These are phyloP conservation scores for Rhogogaster chlorosoma DNA, from an alignment of 2,888 invertebrate species.

Conservation along the genomic window DNA sequence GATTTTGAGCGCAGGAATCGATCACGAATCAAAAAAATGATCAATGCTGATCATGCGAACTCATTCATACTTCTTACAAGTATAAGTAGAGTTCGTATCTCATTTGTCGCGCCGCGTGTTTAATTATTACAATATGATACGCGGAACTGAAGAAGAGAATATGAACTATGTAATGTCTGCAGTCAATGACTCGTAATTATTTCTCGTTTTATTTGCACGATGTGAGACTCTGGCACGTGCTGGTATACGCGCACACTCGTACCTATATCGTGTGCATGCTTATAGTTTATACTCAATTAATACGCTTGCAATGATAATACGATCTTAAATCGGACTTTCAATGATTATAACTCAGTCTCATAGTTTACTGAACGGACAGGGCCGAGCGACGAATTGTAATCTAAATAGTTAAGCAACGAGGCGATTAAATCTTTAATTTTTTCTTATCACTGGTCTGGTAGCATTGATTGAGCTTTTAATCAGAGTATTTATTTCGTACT, in stretches of 20 bases:
- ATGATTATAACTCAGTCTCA: too few species aligned
- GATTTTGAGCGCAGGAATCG: neutral
- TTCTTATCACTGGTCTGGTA: neutral
- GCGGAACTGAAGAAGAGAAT: neutral
- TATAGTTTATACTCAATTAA: neutral
- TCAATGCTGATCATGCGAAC: neutral
- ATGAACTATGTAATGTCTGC: constrained; percentile 8
- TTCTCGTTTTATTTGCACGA: constrained; percentile 25
- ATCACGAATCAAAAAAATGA: neutral
- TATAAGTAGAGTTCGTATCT: neutral
- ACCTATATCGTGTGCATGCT: neutral
- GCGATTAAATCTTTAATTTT: neutral
- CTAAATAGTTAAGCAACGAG: neutral
- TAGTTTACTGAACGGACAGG: neutral
- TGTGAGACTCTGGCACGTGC: constrained; percentile 11
- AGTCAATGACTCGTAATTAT: constrained; percentile 39
- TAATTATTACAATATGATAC: neutral
- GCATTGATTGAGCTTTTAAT: neutral
- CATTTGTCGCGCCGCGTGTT: neutral
- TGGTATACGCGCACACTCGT: neutral
- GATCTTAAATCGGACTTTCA: neutral
- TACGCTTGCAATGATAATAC: neutral
- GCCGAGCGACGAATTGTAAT: neutral
- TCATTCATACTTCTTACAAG: neutral
- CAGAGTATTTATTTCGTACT: neutral